A percentile compares a stretch with the other conserved stretches of the same genome.
Conservation (phyloP, 2,113 vertebrate species). For the Takifugu bimaculatus region DNA sequence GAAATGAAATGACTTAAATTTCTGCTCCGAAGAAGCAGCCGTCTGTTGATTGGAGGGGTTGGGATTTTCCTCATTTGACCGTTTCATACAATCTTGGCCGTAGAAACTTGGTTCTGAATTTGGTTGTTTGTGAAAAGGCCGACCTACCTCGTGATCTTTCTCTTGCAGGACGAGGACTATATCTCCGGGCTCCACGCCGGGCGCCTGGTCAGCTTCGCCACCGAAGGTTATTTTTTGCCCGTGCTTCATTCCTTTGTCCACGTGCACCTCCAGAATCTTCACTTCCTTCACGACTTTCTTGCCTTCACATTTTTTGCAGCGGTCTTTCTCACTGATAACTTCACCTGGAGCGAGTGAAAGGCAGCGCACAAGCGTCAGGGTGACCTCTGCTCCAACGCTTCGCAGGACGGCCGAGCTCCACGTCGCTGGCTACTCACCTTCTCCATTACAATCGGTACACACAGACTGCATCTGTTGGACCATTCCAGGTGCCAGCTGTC, state of each 20-base stretch:
- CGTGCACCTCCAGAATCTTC: constrained; percentile 97
- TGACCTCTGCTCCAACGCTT: too few species aligned
- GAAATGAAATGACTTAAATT: too few species aligned
- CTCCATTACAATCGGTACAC: constrained; percentile 94
- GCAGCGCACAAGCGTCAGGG: too few species aligned
- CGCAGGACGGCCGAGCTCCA: too few species aligned
- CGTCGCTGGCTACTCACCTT: constrained; percentile 74
- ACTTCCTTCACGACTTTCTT: constrained; percentile 99
- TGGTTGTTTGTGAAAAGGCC: not conserved
- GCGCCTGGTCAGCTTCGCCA: constrained; percentile 97
- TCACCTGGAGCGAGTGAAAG: constrained; percentile 76
- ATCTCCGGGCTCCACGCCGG: constrained; percentile 92
- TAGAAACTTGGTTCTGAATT: too few species aligned
- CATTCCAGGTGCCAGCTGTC: constrained; percentile 97
- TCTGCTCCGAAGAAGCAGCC: too few species aligned
- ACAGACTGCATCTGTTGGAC: constrained; percentile 99
- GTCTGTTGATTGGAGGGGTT: too few species aligned
- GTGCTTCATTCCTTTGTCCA: constrained; percentile 99
- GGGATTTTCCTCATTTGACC: too few species aligned
- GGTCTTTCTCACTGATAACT: constrained; percentile 97
- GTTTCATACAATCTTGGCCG: too few species aligned
- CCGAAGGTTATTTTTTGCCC: constrained; percentile 96
- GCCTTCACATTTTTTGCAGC: constrained; percentile 99
- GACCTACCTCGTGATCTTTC: constrained; percentile 90
- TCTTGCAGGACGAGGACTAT: constrained; percentile 95